These are phyloP conservation scores for Gobio occitaniae DNA, from an alignment of 2,797 vertebrate genomes.

Conservation along the genomic window DNA sequence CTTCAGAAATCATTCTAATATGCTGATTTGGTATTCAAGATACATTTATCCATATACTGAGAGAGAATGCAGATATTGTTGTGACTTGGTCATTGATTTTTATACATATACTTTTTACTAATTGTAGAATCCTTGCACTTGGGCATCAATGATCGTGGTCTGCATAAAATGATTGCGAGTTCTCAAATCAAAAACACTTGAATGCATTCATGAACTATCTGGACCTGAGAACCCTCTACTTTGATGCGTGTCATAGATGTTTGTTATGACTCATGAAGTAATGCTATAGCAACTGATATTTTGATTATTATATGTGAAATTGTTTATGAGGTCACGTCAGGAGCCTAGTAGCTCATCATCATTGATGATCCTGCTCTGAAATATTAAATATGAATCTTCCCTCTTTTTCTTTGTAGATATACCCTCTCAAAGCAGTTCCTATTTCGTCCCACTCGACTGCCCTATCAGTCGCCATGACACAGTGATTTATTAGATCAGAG, in stretches of 20 bases:
- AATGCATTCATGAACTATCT: not conserved
- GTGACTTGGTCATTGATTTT: not conserved
- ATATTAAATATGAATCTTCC: not conserved
- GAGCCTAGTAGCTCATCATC: not conserved
- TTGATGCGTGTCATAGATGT: not conserved
- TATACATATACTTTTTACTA: not conserved
- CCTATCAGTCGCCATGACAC: conserved; percentile 20
- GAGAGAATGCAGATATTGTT: not conserved
- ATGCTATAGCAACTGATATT: not conserved
- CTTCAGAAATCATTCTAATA: too few species aligned
- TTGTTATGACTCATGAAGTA: not conserved
- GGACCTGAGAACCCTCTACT: not conserved
- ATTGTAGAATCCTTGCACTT: not conserved
- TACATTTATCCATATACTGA: too few species aligned
- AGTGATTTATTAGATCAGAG: conserved; percentile 41
- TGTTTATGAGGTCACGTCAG: not conserved
- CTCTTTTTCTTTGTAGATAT: conserved; percentile 13
- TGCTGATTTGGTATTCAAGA: too few species aligned
- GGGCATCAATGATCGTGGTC: not conserved
- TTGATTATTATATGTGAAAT: not conserved
- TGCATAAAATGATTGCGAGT: not conserved
- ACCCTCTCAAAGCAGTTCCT: not conserved
- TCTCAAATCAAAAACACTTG: not conserved
- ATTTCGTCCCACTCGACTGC: conserved; percentile 9
- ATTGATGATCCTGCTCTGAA: not conserved